These are phyloP conservation scores for Austrofundulus limnaeus DNA, from an alignment of 2,113 vertebrate species.

Conservation along the genomic window DNA sequence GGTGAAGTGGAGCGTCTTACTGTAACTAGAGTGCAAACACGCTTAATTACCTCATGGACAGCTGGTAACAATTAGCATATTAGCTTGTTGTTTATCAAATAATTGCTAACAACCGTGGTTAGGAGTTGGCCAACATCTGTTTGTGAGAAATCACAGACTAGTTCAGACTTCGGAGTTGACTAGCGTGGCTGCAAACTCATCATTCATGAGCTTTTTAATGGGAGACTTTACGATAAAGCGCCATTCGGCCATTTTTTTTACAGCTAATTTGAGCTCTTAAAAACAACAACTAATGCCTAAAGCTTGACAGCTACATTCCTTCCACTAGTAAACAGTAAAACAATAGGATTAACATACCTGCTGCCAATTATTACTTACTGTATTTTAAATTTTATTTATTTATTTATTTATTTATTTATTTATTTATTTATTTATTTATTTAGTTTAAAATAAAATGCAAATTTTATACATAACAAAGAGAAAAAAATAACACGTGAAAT, in stretches of 20 bases:
- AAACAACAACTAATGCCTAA: no score
- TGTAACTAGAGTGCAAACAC: constrained; percentile 71
- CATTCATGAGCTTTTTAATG: constrained; percentile 71
- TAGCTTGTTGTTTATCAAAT: constrained; percentile 80
- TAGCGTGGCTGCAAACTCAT: constrained; percentile 64
- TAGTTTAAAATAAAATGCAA: no score
- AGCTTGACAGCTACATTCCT: no score
- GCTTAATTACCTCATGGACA: constrained; percentile 60
- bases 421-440: no score
- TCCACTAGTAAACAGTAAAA: constrained; percentile 42
- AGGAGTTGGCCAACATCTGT: constrained; percentile 73
- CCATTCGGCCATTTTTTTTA: no score
- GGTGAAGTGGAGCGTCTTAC: constrained; percentile 72
- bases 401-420: no score
- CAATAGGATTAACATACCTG: no score
- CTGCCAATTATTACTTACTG: no score
- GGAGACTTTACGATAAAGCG: constrained; percentile 50
- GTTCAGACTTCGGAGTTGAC: constrained; percentile 73
- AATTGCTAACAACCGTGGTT: constrained; percentile 73
- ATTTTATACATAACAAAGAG: no score
- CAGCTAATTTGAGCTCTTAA: no score
- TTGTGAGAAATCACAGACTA: constrained; percentile 73
- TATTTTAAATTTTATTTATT: no score
- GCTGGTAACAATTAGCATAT: constrained; percentile 79
- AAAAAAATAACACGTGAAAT: no score